Evolutionary conservation across 2,888 invertebrate species (phyloP).

Genomic region (Drosophila monieri): DNA sequence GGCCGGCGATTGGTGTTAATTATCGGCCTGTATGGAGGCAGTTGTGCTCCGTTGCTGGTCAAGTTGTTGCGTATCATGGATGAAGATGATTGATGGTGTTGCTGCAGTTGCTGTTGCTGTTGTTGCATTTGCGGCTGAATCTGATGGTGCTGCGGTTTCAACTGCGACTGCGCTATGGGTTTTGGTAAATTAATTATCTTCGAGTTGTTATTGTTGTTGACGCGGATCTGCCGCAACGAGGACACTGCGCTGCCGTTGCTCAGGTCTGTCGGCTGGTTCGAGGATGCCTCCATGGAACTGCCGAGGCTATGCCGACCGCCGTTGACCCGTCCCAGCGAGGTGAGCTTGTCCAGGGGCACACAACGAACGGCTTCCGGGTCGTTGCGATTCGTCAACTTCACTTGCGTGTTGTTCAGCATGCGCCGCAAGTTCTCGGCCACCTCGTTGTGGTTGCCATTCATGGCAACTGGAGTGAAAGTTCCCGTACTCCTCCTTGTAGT

Average conservation of each 20-base stretch:
- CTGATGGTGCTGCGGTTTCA: conserved; percentile 1
- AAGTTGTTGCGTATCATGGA: conserved; percentile 1
- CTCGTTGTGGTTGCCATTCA: conserved; percentile 39
- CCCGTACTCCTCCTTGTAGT: not conserved
- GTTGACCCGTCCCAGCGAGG: conserved; percentile 3
- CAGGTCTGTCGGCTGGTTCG: conserved; percentile 3
- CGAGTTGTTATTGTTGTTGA: conserved; percentile 42
- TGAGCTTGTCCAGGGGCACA: conserved; percentile 55
- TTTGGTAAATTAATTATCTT: conserved; percentile 37
- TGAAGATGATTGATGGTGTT: conserved; percentile 1
- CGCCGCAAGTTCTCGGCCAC: conserved; percentile 31
- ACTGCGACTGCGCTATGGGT: conserved; percentile 1
- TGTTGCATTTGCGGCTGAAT: conserved; percentile 6
- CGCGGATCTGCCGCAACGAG: conserved; percentile 45
- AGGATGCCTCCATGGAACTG: conserved; percentile 3
- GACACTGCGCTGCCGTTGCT: conserved; percentile 27
- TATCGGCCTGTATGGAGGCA: conserved; percentile 5
- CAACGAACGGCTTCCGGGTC: conserved; percentile 52
- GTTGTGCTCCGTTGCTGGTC: conserved; percentile 6
- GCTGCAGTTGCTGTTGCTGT: conserved; percentile 6
- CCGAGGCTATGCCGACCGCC: not conserved
- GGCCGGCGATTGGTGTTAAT: conserved; percentile 2
- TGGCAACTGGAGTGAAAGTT: not conserved
- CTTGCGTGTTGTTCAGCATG: conserved; percentile 20
- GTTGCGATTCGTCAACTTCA: conserved; percentile 25